Base-by-base conservation (phyloP, 2,888 invertebrate species). In the Hydrotaea cyrtoneurina region DNA sequence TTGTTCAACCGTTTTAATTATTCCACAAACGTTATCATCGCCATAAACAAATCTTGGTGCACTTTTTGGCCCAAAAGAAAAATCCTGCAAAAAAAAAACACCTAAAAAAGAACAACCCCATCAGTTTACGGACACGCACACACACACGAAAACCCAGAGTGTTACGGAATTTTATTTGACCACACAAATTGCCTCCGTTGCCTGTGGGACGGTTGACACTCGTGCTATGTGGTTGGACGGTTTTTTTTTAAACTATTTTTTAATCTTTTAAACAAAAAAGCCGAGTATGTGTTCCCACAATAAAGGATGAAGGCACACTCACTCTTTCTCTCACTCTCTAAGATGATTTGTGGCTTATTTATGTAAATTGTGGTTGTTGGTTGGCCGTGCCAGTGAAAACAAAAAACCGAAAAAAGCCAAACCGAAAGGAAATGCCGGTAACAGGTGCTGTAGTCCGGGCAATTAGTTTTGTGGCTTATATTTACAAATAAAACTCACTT, bases 271-370 rank as follows among this genome's bases (percentile, higher is more conserved):
- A 11, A 26, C 59, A 59, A 23, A 7, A 21, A 59, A 31, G 3
- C 31, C 31, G 31, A 31, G 4, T 23, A 23, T 59, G 59, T 59
- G 23, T 59, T 5, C 17, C 74, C 31, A 59, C 74, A 53, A 39
- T 3, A 59, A 57, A 64, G 15, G 55, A 53, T 71, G 53, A 43
- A 71, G 3, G 26, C 10, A 71, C 53, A 75, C 50, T 50, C 15
- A 2, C n/a, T 13, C 43, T 15, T n/a, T 50, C 23, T 26, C 62
- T 62, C 39, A 1, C 39, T 39, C 39, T 10, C 39, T 78, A 76
- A 84, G 87, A 89, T 90, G 90, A 90, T 90, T 90, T 90, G 90
- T 90, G 88, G 90, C 86, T 82, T 87, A 90, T 90, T 90, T 90
- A 90, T 90, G 90, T 86, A 90, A 90, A 90, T 90, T 89, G 88